Evolutionary conservation across 2,113 vertebrate species (phyloP).

Genomic region (Pluvianellus socialis): DNA sequence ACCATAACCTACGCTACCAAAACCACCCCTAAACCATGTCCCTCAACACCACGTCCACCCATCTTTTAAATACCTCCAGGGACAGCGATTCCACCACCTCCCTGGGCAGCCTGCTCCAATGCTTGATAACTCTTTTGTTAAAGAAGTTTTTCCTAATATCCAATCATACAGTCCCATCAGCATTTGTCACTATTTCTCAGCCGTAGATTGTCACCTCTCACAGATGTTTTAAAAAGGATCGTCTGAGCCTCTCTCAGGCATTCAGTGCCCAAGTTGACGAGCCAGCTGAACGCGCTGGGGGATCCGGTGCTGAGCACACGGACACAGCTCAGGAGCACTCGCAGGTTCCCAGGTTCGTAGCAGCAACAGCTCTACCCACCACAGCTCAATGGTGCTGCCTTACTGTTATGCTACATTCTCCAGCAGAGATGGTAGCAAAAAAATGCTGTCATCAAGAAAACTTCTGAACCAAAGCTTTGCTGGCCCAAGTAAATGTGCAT

Average conservation of each 20-base stretch:
- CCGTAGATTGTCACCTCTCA: background rate
- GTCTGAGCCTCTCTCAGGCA: background rate
- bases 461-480: background rate
- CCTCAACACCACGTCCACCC: too few relatives aligned
- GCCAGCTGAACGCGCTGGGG: background rate
- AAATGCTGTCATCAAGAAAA: background rate
- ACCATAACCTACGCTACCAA: too few relatives aligned
- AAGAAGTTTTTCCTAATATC: too few relatives aligned
- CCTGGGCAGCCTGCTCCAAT: too few relatives aligned
- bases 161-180: background rate
- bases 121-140: too few relatives aligned
- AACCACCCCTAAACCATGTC: too few relatives aligned
- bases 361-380: background rate
- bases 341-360: background rate
- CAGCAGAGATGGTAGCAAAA: background rate
- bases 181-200: background rate
- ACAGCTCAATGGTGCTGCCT: fast-evolving
- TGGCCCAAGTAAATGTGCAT: background rate
- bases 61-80: too few relatives aligned
- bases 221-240: background rate
- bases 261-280: background rate
- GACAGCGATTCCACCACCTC: too few relatives aligned
- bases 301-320: background rate
- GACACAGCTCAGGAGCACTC: background rate
- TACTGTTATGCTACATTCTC: fast-evolving